A percentile compares a stretch with the other conserved stretches of the same genome.
Evolutionary conservation across 2,113 vertebrate genomes (phyloP).

Genomic region (Sterna hirundo): DNA sequence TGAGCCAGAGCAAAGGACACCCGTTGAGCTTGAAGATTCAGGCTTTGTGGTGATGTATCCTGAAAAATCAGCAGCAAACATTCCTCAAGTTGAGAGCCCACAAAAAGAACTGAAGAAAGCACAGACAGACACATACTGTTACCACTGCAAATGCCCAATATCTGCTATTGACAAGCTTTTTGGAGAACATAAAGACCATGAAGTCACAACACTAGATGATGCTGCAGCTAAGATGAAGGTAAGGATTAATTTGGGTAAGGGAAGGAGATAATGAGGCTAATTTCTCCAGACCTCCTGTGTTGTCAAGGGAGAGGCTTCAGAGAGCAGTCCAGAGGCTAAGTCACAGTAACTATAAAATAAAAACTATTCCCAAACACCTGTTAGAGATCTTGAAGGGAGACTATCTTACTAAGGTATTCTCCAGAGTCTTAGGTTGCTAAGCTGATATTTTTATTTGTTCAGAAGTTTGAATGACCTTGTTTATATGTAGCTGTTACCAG

Average conservation of each 20-base stretch:
- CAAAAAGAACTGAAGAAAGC: constrained; percentile 76
- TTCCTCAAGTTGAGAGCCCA: constrained; percentile 69
- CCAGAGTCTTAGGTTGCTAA: not conserved
- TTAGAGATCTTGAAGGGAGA: not conserved
- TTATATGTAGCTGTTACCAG: not conserved
- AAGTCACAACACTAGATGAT: constrained; percentile 80
- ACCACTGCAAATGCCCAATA: constrained; percentile 84
- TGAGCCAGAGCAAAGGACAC: constrained; percentile 51
- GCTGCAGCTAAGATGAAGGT: constrained; percentile 89
- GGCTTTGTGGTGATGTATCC: constrained; percentile 81
- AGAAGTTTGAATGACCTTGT: not conserved
- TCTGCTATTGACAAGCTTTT: constrained; percentile 78
- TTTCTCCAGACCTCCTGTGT: not conserved
- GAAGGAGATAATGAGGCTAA: not conserved
- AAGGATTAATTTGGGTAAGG: constrained; percentile 17
- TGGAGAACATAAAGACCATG: constrained; percentile 83
- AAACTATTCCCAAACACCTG: not conserved
- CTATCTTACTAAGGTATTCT: not conserved
- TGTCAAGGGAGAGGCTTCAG: not conserved
- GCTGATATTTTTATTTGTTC: not conserved
- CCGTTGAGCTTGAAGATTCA: constrained; percentile 73
- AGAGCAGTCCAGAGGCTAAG: not conserved
- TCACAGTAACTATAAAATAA: not conserved
- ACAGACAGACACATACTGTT: constrained; percentile 86
- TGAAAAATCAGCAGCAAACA: constrained; percentile 57